Evolutionary conservation across 2,797 vertebrate species (phyloP), one percentile per base, ranked within the genome.

Genomic region (Garrulus glandarius): DNA sequence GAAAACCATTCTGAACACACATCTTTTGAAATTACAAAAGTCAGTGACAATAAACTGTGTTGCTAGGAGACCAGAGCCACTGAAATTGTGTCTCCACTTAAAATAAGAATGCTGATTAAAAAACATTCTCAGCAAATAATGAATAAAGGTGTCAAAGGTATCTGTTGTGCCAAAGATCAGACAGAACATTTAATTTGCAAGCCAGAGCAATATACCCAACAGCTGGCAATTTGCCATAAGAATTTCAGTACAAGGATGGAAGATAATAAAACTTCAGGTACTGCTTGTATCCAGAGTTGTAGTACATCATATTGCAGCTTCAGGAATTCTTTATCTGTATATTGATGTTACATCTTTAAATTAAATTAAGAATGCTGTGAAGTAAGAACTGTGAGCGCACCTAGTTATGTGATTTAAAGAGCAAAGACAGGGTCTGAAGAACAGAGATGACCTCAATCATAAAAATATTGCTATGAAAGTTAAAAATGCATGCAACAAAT

Each of bases 1-100:
- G 47, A 91, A 83, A 72, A 77, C 1, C 10, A 53, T 87, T 85
- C 55, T 74, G 55, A 65, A 57, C 46, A 55, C 15, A 55, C 27
- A 72, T 47, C 43, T 87, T 77, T 59, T n/a, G 55, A 95, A 93
- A 83, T 74, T 29, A 80, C 20, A 63, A 36, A 84, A 91, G 57
- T 82, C 82, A 47, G 30, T 55, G 43, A 78, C 37, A 92, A 53
- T 91, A 89, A 92, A 68, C 32, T 50, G 1, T 39, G 93, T 96
- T 96, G 71, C 93, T 96, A 94, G 56, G 93, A 95, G 32, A 96
- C 90, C 6, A 47, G 21, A 91, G 44, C 11, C 29, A 83, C 39
- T 47, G 69, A 91, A 95, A 89, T 34, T 55, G 4, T 74, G 26
- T 76, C 53, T 85, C 60, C 10, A 55, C 77, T 94, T 85, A 52